phyloP scores from a whole-genome alignment of 1,140 invertebrate species.

The Drosophila pallidifrons region DNA sequence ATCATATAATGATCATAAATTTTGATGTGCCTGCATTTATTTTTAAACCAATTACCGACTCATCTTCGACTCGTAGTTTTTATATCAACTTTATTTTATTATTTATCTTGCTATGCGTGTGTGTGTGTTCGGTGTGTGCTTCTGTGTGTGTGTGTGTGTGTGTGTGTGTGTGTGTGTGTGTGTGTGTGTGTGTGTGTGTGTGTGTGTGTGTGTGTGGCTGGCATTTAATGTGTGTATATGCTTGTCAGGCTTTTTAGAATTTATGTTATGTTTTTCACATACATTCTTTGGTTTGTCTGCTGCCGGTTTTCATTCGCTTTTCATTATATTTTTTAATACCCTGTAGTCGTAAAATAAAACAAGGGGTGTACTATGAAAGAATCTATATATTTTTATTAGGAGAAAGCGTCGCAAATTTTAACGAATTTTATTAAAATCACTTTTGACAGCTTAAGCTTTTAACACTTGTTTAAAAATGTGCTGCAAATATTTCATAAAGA shows the following conservation, averaged over 20 bases:
- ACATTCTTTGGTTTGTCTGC: constrained; percentile 77
- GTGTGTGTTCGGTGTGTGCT: constrained; percentile 1
- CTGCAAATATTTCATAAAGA: no score
- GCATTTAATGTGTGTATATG: constrained; percentile 67
- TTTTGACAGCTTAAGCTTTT: no score
- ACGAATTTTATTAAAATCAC: no score
- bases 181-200: constrained; percentile 4
- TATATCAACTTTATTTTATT: constrained; percentile 70
- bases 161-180: constrained; percentile 49
- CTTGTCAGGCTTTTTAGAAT: constrained; percentile 79
- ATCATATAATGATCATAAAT: constrained; percentile 71
- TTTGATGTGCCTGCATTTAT: constrained; percentile 73
- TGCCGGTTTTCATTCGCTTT: constrained; percentile 63
- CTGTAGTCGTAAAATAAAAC: constrained; percentile 20
- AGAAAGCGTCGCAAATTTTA: no score
- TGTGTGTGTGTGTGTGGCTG: constrained; percentile 13
- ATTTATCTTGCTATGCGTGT: constrained; percentile 28
- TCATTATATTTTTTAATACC: constrained; percentile 71
- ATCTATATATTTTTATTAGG: neutral
- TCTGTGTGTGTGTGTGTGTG: constrained; percentile 6
- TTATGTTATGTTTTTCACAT: constrained; percentile 82
- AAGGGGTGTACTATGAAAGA: constrained; percentile 1
- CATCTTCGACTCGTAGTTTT: constrained; percentile 63
- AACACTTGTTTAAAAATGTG: no score
- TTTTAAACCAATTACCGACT: constrained; percentile 77